Percentiles rank a stretch among this genome's conserved stretches.
Conservation (phyloP, 2,797 vertebrate species). For the Clarias fuscus region DNA sequence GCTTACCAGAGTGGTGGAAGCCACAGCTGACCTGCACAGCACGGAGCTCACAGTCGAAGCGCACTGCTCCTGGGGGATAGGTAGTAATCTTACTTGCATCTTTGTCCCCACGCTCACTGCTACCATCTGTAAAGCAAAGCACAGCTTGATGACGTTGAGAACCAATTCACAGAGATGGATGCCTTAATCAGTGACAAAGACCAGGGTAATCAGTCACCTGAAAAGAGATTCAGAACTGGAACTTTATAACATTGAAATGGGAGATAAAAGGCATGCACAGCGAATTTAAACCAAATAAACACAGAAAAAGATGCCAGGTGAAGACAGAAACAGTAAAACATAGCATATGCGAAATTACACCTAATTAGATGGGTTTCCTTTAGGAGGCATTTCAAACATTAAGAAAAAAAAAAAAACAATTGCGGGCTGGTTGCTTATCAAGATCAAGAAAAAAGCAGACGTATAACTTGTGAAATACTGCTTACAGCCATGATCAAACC, state of each 20-base stretch:
- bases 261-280: slow-evolving; percentile 30
- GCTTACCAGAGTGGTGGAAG: slow-evolving; percentile 96
- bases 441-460: neutral
- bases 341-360: neutral
- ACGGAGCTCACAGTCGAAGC: slow-evolving; percentile 92
- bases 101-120: slow-evolving; percentile 95
- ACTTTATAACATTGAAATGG: slow-evolving; percentile 18
- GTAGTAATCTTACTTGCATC: slow-evolving; percentile 99
- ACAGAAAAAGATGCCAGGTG: neutral
- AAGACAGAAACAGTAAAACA: neutral
- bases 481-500: neutral
- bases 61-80: slow-evolving; percentile 93
- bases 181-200: slow-evolving; percentile 42
- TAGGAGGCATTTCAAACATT: neutral
- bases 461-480: neutral
- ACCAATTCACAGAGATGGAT: neutral
- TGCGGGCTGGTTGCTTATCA: neutral
- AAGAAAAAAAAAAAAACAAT: too few relatives aligned
- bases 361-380: neutral
- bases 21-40: slow-evolving; percentile 98
- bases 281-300: neutral
- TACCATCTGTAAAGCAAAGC: slow-evolving; percentile 81
- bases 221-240: slow-evolving; percentile 34
- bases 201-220: slow-evolving; percentile 32
- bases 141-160: slow-evolving; percentile 48